Conservation (phyloP, 35 echinoderm and acorn worm genomes). For the Apostichopus japonicus region DNA sequence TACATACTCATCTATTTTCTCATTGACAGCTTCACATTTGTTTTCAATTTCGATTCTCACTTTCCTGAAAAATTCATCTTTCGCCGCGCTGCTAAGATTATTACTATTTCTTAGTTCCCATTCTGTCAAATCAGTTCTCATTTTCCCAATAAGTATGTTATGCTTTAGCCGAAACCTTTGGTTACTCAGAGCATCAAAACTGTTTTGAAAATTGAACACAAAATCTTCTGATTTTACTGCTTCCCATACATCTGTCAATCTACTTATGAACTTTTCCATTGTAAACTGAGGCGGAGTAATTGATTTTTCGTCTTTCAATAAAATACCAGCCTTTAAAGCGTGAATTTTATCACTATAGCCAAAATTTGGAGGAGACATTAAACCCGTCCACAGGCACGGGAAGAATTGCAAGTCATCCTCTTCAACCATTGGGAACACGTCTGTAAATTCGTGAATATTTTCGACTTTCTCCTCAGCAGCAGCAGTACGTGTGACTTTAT, state of each 20-base stretch:
- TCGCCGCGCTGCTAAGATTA: not conserved
- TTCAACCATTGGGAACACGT: not conserved
- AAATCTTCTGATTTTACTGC: constrained; percentile 54
- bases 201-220: constrained; percentile 62
- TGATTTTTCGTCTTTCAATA: not conserved
- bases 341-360: constrained; percentile 6
- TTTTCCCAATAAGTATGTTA: not conserved
- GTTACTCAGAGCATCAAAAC: constrained; percentile 21
- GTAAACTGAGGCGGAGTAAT: not conserved
- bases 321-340: not conserved
- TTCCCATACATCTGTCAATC: constrained; percentile 52
- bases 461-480: no score
- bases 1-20: constrained; percentile 18
- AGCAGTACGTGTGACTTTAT: no score
- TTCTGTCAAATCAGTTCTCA: constrained; percentile 3
- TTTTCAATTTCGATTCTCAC: not conserved
- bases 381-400: constrained; percentile 33
- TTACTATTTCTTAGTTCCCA: constrained; percentile 23
- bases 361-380: constrained; percentile 31
- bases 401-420: constrained; percentile 41
- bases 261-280: not conserved
- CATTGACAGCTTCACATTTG: not conserved
- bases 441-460: no score
- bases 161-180: constrained; percentile 25
- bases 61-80: not conserved